Conservation (phyloP, 2,888 invertebrate genomes). For the Aporophyla nigra region DNA sequence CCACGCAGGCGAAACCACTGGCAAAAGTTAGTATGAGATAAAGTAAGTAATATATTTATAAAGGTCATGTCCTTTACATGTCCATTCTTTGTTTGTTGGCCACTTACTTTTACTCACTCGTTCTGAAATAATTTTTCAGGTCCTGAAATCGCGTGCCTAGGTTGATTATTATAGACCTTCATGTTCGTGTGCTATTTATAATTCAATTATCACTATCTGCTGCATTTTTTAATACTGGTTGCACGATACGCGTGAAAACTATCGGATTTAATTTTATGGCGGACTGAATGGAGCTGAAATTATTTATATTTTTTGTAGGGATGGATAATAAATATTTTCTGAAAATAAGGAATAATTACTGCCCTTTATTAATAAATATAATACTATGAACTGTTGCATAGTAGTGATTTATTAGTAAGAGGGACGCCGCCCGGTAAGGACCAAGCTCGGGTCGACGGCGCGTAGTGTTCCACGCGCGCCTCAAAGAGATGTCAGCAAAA, state of each 20-base stretch:
- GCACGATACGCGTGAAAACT: neutral
- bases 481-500: no score
- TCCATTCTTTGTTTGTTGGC: neutral
- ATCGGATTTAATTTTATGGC: conserved; percentile 4
- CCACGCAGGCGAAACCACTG: no score
- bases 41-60: neutral
- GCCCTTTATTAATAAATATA: neutral
- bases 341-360: neutral
- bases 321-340: neutral
- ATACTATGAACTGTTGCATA: neutral
- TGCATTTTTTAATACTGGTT: conserved; percentile 9
- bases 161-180: conserved; percentile 13
- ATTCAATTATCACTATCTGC: conserved; percentile 27
- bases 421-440: no score
- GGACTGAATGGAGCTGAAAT: neutral
- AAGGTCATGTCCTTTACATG: neutral
- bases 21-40: no score
- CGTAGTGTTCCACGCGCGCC: no score
- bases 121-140: neutral
- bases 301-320: neutral
- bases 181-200: conserved; percentile 29
- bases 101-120: neutral
- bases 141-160: conserved; percentile 15
- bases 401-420: no score
- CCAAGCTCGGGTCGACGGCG: no score